phyloP scores from a whole-genome alignment of 2,888 invertebrate species.

The Galerucella calmariensis region DNA sequence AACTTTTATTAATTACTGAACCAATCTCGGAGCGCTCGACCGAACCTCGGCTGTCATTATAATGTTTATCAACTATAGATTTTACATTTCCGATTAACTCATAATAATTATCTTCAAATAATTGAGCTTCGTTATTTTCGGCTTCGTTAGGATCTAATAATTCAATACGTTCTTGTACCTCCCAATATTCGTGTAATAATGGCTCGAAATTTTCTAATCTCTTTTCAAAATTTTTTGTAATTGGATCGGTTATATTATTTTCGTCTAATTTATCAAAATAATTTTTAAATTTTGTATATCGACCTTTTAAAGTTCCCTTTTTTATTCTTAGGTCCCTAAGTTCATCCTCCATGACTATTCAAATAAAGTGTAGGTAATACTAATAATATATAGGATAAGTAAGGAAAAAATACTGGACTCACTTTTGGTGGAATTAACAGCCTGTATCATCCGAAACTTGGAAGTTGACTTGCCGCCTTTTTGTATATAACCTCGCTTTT shows the following conservation, averaged over 20 bases:
- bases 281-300: constrained; percentile 2
- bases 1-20: not conserved
- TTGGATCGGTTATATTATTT: not conserved
- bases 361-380: constrained; percentile 14
- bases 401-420: not conserved
- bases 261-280: not conserved
- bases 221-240: not conserved
- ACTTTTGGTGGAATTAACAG: not conserved
- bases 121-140: not conserved
- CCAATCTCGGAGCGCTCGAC: not conserved
- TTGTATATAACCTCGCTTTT: too few relatives aligned
- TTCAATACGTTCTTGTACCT: not conserved
- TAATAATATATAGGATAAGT: not conserved
- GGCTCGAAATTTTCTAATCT: not conserved
- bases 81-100: not conserved
- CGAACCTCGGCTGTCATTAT: not conserved
- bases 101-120: constrained; percentile 5
- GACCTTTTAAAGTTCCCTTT: not conserved
- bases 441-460: too few relatives aligned
- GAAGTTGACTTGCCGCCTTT: too few relatives aligned
- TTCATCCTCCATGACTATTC: not conserved
- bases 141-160: not conserved
- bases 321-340: not conserved
- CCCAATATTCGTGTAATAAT: not conserved
- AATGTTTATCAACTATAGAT: not conserved